Evolutionary conservation across 2,888 invertebrate genomes (phyloP).

Genomic region (Eutolmus rufibarbis): DNA sequence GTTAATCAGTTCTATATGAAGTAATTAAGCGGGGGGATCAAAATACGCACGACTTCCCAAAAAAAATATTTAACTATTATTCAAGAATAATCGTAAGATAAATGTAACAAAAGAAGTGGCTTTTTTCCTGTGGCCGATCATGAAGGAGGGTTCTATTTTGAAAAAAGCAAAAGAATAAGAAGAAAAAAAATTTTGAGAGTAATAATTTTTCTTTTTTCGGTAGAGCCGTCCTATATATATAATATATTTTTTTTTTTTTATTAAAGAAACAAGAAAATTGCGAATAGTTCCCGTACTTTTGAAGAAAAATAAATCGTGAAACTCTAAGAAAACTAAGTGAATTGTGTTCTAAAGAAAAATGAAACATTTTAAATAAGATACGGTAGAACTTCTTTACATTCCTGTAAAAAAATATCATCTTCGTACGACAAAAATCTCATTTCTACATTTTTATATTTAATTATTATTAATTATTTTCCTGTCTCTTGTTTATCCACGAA

Average conservation of each 20-base stretch:
- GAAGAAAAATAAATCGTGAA: not conserved
- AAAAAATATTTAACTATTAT: not conserved
- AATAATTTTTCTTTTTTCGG: not conserved
- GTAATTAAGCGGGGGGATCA: not conserved
- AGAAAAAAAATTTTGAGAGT: not conserved
- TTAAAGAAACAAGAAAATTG: not conserved
- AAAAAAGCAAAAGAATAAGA: not conserved
- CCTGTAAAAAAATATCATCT: not conserved
- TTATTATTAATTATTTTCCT: not conserved
- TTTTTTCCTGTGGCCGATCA: not conserved
- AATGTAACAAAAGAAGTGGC: not conserved
- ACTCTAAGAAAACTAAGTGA: not conserved
- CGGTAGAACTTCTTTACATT: conserved; percentile 11
- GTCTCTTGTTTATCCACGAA: not conserved
- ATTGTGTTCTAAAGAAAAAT: not conserved
- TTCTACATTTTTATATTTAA: not conserved
- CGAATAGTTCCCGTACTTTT: not conserved
- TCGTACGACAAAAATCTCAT: not conserved
- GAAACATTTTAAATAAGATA: not conserved
- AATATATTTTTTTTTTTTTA: too few species aligned
- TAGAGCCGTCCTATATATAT: not conserved
- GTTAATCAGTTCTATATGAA: not conserved
- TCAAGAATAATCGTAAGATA: not conserved
- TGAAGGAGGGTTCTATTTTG: not conserved
- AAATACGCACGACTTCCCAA: not conserved